phyloP scores from a whole-genome alignment of 2,113 vertebrate genomes.

The Melanerpes aurifrons region DNA sequence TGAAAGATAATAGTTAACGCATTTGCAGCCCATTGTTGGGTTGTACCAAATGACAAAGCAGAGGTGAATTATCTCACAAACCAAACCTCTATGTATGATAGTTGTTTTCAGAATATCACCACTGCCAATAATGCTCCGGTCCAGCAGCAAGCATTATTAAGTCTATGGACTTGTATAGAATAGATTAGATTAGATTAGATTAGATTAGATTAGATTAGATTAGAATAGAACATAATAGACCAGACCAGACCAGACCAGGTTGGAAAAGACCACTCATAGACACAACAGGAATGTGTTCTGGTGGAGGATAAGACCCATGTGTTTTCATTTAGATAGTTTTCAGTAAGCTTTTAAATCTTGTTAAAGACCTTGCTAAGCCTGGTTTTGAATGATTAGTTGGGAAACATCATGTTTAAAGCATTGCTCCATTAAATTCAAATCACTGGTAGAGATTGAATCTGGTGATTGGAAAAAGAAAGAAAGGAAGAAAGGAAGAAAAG shows the following conservation, averaged over 20 bases:
- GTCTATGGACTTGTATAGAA: background rate
- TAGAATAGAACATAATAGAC: too few species aligned
- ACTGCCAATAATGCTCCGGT: background rate
- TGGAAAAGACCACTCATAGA: background rate
- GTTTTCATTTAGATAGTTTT: conserved; percentile 48
- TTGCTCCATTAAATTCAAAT: background rate
- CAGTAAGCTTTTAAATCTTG: conserved; percentile 39
- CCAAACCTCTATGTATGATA: background rate
- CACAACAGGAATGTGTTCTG: conserved; percentile 2
- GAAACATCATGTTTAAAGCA: conserved; percentile 14
- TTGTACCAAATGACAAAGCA: background rate
- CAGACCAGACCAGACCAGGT: too few species aligned
- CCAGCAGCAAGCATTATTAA: background rate
- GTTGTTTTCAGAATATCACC: background rate
- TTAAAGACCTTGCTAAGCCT: conserved; percentile 29
- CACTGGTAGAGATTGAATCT: background rate
- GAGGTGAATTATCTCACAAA: background rate
- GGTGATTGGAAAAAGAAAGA: background rate
- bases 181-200: too few species aligned
- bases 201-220: too few species aligned
- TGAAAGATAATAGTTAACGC: background rate
- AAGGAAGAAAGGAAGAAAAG: too few species aligned
- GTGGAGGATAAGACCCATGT: background rate
- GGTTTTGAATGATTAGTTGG: conserved; percentile 23
- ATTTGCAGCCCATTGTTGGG: background rate